Base-by-base conservation (phyloP, 2,888 invertebrate species). In the Ormyrus labotus region DNA sequence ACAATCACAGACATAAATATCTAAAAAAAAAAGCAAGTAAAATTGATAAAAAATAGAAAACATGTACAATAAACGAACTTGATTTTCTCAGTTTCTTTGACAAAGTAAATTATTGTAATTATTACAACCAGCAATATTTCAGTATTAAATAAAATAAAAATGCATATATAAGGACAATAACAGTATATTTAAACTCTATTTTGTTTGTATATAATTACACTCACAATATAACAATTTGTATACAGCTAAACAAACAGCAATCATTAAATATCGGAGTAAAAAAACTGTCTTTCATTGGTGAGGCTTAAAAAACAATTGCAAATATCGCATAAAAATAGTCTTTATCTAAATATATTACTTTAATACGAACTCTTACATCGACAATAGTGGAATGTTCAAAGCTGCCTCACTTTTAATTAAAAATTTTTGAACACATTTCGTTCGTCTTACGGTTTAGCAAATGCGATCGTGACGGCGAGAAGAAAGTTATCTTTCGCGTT, bases 391-490 rank as follows among this genome's bases (percentile, higher is more conserved):
- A 34, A 34, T 34, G 34, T 34, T 4, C 34, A 34, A 34, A 3
- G 34, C 34, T 34, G 34, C 0, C 3, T 34, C 34, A 34, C 34
- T 48, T 11, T 77, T 67, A 82, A 63, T 19, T 88, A 70, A 89
- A 89, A 81, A 90, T 85, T 84, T 88, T 90, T 5, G 90, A 88
- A 88, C 96, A 96, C 94, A 96, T 95, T 88, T 95, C 94, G 88
- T 95, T 95, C 90, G 96, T 96, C 89, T 95, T 95, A 84, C 93
- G 92, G 89, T 96, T 96, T 60, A 96, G 92, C 34, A 94, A 93
- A 88, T 95, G 96, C 0, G 96, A 96, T 81, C 92, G 92, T n/a
- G 95, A 95, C 6, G 95, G 93, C 13, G 94, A 91, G 58, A 91
- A 90, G 68, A 91, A 90, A 57, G 91, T 92, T 80, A 92, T 92